Evolutionary conservation across 2,113 vertebrate species (phyloP).

Genomic region (Ellobius talpinus): DNA sequence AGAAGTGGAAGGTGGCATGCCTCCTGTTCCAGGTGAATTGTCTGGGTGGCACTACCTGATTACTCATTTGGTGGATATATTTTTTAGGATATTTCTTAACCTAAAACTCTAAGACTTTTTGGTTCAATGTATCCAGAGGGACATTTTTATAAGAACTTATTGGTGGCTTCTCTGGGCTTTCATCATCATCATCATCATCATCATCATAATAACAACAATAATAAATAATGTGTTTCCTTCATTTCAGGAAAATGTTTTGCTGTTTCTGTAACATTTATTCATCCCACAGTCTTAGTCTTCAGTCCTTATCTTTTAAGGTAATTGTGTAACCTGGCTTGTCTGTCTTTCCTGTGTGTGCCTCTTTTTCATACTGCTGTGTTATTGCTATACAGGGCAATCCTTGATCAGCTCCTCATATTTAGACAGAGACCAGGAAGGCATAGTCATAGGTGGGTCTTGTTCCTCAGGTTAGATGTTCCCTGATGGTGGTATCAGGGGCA

Average conservation of each 20-base stretch:
- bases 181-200: too few relatives aligned
- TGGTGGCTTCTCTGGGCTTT: background rate
- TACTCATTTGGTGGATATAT: too few relatives aligned
- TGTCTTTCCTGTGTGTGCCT: background rate
- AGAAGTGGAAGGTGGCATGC: too few relatives aligned
- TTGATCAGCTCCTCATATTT: background rate
- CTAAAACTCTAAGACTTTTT: background rate
- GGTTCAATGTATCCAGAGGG: background rate
- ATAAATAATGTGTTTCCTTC: background rate
- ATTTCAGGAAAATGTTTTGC: background rate
- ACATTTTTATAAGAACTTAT: background rate
- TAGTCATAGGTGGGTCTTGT: background rate
- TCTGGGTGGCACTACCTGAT: too few relatives aligned
- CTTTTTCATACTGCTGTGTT: background rate
- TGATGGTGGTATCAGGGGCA: too few relatives aligned
- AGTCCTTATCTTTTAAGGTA: conserved; percentile 34
- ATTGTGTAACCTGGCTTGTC: background rate
- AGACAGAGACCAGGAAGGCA: background rate
- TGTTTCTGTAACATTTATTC: conserved; percentile 35
- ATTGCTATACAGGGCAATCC: background rate
- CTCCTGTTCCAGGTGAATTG: too few relatives aligned
- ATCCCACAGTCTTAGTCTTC: background rate
- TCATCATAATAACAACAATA: background rate
- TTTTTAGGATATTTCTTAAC: background rate
- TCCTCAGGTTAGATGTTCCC: background rate